Conservation (phyloP, 2,113 vertebrate species). For the Pseudorhombus dupliciocellatus region DNA sequence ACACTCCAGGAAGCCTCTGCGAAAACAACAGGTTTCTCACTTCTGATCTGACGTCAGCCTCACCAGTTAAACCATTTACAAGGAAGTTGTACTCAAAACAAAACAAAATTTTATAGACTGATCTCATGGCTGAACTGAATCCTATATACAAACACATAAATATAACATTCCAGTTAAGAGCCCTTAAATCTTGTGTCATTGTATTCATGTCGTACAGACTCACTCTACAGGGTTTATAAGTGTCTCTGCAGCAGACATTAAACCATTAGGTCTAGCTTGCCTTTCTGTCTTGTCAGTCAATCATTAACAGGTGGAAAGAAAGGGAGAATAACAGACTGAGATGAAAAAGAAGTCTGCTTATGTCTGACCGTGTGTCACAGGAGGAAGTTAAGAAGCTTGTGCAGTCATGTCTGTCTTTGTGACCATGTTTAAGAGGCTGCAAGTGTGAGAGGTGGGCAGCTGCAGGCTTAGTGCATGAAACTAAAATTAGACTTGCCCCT, state of each 20-base stretch:
- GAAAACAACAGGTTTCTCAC: slow-evolving; percentile 17
- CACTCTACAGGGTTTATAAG: background rate
- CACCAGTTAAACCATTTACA: background rate
- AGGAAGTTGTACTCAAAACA: background rate
- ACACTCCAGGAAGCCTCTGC: slow-evolving; percentile 91
- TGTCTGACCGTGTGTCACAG: slow-evolving; percentile 51
- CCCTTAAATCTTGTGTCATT: background rate
- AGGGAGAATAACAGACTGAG: slow-evolving; percentile 19
- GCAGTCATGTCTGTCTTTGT: slow-evolving; percentile 63
- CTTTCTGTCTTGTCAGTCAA: slow-evolving; percentile 48
- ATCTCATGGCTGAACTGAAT: background rate
- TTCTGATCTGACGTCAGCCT: slow-evolving; percentile 5
- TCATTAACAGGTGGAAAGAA: slow-evolving; percentile 42
- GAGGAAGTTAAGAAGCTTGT: slow-evolving; percentile 34
- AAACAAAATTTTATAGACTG: background rate
- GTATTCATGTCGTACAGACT: background rate
- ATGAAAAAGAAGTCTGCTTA: slow-evolving; percentile 25
- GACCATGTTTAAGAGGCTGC: slow-evolving; percentile 46
- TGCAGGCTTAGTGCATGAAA: slow-evolving; percentile 60
- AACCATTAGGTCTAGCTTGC: slow-evolving; percentile 22
- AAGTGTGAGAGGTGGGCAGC: slow-evolving; percentile 65
- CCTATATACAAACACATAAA: background rate
- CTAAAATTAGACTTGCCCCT: slow-evolving; percentile 74
- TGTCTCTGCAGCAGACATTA: slow-evolving; percentile 11
- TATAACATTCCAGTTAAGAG: background rate